Conservation (phyloP, 2,113 vertebrate genomes). For the Cephalopterus ornatus region DNA sequence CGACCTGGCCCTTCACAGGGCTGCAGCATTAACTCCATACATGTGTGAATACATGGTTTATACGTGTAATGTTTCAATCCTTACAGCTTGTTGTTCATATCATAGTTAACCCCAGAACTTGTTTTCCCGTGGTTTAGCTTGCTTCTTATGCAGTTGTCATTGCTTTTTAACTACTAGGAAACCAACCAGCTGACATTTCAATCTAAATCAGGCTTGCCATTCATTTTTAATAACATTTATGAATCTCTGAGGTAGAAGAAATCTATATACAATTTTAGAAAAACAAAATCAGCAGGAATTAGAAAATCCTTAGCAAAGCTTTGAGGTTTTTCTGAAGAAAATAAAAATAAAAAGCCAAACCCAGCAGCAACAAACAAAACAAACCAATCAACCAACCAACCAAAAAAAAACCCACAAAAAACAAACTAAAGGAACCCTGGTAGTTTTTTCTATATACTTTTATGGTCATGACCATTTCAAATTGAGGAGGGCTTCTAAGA, state of each 20-base stretch:
- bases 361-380: too few relatives aligned
- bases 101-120: background rate
- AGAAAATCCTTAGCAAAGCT: constrained; percentile 61
- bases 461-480: constrained; percentile 27
- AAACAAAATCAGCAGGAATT: constrained; percentile 74
- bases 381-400: too few relatives aligned
- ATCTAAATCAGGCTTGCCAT: constrained; percentile 71
- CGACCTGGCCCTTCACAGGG: background rate
- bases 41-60: background rate
- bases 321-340: constrained; percentile 39
- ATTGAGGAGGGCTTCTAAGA: background rate
- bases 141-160: constrained; percentile 8
- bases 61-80: background rate
- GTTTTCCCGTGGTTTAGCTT: constrained; percentile 16
- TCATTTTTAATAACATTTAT: constrained; percentile 76
- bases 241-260: constrained; percentile 68
- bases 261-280: constrained; percentile 68
- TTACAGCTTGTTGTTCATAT: background rate
- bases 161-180: constrained; percentile 59
- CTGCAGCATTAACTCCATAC: background rate
- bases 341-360: background rate
- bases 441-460: background rate
- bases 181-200: constrained; percentile 69
- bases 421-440: background rate
- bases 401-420: background rate